Evolutionary conservation across 2,113 vertebrate genomes (phyloP).

Genomic region (Chiloscyllium plagiosum): DNA sequence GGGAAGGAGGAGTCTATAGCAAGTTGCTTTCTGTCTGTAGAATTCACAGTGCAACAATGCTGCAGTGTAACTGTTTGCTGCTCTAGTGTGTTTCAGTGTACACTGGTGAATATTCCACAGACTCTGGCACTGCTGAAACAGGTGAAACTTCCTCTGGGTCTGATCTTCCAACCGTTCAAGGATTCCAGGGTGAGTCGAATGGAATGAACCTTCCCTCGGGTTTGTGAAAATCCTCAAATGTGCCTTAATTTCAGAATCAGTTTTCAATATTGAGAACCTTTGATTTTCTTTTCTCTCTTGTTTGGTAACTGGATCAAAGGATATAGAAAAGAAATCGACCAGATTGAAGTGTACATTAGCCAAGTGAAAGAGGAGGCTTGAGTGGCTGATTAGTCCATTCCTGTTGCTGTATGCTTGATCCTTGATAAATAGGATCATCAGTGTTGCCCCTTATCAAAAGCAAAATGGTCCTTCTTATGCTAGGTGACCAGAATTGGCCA

Average conservation of each 20-base stretch:
- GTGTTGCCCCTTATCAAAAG: background rate
- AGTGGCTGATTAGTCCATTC: background rate
- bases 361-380: background rate
- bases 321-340: background rate
- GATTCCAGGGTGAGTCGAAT: background rate
- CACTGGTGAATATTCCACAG: constrained; percentile 15
- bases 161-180: constrained; percentile 16
- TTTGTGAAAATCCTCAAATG: background rate
- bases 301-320: background rate
- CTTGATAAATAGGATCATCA: background rate
- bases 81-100: background rate
- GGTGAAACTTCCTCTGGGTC: background rate
- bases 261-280: background rate
- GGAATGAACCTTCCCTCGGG: background rate
- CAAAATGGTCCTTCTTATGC: background rate
- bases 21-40: background rate
- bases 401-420: background rate
- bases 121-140: constrained; percentile 19
- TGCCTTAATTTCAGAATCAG: background rate
- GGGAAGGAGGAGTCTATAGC: background rate
- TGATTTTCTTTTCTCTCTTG: background rate
- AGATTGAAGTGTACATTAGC: background rate
- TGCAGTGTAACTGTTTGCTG: background rate
- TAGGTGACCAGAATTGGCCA: background rate
- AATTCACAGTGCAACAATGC: background rate